Evolutionary conservation across 2,888 invertebrate genomes (phyloP), one percentile per base, ranked within the genome.

Genomic region (Campopleginae sp.): DNA sequence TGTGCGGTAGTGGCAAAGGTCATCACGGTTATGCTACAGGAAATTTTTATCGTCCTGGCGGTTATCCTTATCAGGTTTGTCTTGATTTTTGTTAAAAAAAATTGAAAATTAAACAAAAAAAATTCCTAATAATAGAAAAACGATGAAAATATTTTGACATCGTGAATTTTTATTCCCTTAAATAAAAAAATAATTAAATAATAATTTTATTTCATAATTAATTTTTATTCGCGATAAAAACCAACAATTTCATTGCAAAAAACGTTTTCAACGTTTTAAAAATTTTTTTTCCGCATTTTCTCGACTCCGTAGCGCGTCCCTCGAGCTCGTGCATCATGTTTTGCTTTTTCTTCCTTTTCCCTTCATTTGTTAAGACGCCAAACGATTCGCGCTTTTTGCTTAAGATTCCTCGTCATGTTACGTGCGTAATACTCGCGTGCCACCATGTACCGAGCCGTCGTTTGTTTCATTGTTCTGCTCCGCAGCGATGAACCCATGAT

Each of bases 1-100:
- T 96, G 95, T 95, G 95, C 92, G 95, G 95, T 91, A 95, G 95
- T 93, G 95, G 95, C 94, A 96, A 96, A 92, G 95, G 95, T 92
- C 94, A 96, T 92, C 95, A 95, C 86, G 95, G 95, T 83, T 92
- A 96, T 88, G 95, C 95, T 80, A 95, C 95, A 88, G 95, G 94
- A 90, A 95, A 93, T 92, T 95, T 95, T 93, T 96, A 96, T 93
- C 95, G 91, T 94, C 95, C 93, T 8, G 91, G 92, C 68, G 90
- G 90, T 72, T 92, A 91, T 87, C 94, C 94, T 86, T 93, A 93
- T 91, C 93, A 93, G 90, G 93, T 93, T 86, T 88, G 92, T 48
- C 17, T 14, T 14, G 3, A 38, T 72, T 19, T 38, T 51, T 51
- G 2, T n/a, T 8, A 3, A 14, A 27, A 14, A 51, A 4, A 48